These are phyloP conservation scores for Staurois parvus DNA, from an alignment of 2,797 vertebrate species.

Conservation along the genomic window DNA sequence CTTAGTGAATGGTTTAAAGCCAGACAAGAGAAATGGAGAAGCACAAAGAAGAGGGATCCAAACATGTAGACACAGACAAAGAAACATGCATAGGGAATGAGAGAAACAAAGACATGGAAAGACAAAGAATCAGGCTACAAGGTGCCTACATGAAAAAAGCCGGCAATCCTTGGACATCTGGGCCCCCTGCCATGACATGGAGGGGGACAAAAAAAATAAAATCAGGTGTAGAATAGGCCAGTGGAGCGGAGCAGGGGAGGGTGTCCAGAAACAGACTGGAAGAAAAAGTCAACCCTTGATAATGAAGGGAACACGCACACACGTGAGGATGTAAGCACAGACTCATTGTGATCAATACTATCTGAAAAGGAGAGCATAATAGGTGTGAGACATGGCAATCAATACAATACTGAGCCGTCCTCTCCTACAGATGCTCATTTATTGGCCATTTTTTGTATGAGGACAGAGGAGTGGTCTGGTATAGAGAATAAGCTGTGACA, in stretches of 20 bases:
- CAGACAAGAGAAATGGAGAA: conserved; percentile 44
- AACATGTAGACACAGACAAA: conserved; percentile 34
- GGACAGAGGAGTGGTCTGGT: conserved; percentile 19
- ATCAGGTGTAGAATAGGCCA: not conserved
- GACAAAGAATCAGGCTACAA: conserved; percentile 50
- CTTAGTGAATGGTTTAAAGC: conserved; percentile 33
- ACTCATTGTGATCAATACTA: not conserved
- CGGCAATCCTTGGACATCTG: not conserved
- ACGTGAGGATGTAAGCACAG: not conserved
- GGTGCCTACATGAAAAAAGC: conserved; percentile 5
- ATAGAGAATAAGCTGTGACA: not conserved
- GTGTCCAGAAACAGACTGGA: not conserved
- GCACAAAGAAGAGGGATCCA: conserved; percentile 43
- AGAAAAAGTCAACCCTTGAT: not conserved
- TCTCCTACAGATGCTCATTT: not conserved
- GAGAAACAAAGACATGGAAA: conserved; percentile 52
- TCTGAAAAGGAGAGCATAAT: conserved; percentile 10
- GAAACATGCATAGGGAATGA: conserved; percentile 53
- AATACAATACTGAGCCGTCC: conserved; percentile 6
- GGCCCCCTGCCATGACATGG: not conserved
- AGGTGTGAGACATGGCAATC: conserved; percentile 25
- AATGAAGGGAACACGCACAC: not conserved
- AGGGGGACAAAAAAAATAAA: not conserved
- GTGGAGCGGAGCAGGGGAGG: not conserved
- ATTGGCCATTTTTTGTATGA: not conserved